phyloP scores from a whole-genome alignment of 2,888 invertebrate species.

The Polymixis flavicincta region DNA sequence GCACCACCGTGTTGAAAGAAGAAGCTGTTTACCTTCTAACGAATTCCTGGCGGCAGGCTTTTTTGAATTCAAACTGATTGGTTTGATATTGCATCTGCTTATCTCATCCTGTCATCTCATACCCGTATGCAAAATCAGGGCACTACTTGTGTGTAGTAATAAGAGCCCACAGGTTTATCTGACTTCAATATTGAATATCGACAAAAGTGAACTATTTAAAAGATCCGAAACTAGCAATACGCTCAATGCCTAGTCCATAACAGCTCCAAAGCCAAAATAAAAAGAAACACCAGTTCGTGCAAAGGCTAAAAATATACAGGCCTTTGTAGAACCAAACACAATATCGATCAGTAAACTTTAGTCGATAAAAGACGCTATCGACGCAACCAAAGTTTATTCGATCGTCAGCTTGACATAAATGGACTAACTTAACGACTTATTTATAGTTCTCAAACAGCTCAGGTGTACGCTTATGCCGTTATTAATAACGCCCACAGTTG shows the following conservation, averaged over 20 bases:
- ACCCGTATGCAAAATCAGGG: neutral
- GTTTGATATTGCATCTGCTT: neutral
- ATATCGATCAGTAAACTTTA: conserved; percentile 6
- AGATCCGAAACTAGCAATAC: neutral
- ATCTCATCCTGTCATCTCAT: neutral
- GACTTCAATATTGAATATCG: neutral
- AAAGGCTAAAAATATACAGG: conserved; percentile 23
- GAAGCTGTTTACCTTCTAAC: neutral
- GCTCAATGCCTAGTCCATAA: neutral
- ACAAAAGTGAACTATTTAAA: neutral
- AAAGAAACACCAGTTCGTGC: neutral
- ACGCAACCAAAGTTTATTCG: conserved; percentile 15
- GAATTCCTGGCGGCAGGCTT: too few species aligned
- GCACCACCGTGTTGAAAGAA: neutral
- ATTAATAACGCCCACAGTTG: conserved; percentile 48
- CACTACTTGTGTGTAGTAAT: neutral
- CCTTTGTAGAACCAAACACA: neutral
- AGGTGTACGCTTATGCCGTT: conserved; percentile 40
- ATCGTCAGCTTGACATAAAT: conserved; percentile 36
- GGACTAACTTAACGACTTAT: conserved; percentile 41
- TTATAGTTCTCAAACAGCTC: conserved; percentile 52
- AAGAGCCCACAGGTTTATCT: neutral
- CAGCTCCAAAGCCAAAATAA: neutral
- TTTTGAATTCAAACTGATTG: neutral
- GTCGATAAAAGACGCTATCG: conserved; percentile 29